Evolutionary conservation across 2,888 invertebrate species (phyloP).

Genomic region (Oeneis ivallda): DNA sequence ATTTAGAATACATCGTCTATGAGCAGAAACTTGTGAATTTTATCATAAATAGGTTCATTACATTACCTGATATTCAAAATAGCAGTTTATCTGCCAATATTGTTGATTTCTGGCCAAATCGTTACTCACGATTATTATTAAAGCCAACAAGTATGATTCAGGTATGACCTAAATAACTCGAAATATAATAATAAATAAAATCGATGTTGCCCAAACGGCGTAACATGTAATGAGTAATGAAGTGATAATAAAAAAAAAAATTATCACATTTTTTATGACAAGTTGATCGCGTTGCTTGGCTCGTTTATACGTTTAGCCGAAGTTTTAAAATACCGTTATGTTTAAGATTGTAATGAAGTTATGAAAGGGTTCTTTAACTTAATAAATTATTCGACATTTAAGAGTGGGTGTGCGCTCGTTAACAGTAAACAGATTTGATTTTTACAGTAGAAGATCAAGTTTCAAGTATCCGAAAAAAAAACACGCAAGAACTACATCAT

Average conservation of each 20-base stretch:
- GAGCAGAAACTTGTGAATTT: neutral
- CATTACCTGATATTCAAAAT: neutral
- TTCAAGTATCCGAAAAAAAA: too few relatives aligned
- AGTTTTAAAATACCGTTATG: conserved; percentile 1
- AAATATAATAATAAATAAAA: neutral
- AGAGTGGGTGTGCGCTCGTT: too few relatives aligned
- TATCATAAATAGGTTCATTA: neutral
- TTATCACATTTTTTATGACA: neutral
- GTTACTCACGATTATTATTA: conserved; percentile 15
- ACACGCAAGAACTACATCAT: too few relatives aligned
- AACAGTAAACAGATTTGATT: too few relatives aligned
- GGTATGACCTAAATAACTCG: conserved; percentile 5
- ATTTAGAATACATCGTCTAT: neutral
- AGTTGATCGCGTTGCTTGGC: neutral
- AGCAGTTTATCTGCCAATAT: conserved; percentile 10
- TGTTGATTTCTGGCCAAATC: conserved; percentile 16
- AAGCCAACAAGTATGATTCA: conserved; percentile 14
- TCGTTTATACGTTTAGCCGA: neutral
- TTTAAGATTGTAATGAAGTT: conserved; percentile 1
- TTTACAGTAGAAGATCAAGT: too few relatives aligned
- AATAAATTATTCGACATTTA: neutral
- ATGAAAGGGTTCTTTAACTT: neutral
- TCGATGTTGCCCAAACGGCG: conserved; percentile 1
- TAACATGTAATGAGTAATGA: conserved; percentile 1
- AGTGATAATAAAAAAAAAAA: neutral